A percentile compares a stretch with the other conserved stretches of the same genome.
phyloP scores from a whole-genome alignment of 2,113 vertebrate species.

The Atractosteus spatula region DNA sequence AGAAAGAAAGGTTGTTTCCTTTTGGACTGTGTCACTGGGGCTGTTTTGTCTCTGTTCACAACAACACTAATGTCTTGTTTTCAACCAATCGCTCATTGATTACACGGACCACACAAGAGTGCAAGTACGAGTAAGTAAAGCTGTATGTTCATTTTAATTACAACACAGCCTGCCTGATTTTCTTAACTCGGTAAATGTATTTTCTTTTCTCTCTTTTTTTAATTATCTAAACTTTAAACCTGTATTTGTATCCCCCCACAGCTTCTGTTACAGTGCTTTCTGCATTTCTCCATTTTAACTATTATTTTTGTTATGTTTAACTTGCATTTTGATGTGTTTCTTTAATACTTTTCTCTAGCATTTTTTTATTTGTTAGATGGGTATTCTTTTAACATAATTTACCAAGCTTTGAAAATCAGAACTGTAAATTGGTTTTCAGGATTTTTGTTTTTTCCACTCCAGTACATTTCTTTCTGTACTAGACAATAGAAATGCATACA shows the following conservation, averaged over 20 bases:
- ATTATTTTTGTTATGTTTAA: conserved; percentile 18
- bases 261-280: conserved; percentile 26
- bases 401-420: conserved; percentile 29
- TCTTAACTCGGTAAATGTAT: conserved; percentile 38
- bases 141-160: conserved; percentile 58
- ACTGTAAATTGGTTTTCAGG: background rate
- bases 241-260: conserved; percentile 30
- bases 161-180: conserved; percentile 44
- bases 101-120: conserved; percentile 76
- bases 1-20: conserved; percentile 7
- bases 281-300: conserved; percentile 30
- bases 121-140: conserved; percentile 72
- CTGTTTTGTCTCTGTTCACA: conserved; percentile 71
- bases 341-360: conserved; percentile 21
- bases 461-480: too few species aligned
- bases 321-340: conserved; percentile 19
- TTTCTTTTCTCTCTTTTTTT: conserved; percentile 32
- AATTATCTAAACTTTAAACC: background rate
- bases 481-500: too few species aligned
- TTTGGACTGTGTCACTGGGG: conserved; percentile 63
- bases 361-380: conserved; percentile 28
- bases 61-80: conserved; percentile 84
- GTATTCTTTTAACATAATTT: conserved; percentile 20
- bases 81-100: conserved; percentile 77
- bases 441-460: background rate